These are phyloP conservation scores for Drosophila suboccidentalis DNA, from an alignment of 2,888 invertebrate genomes.

Conservation along the genomic window DNA sequence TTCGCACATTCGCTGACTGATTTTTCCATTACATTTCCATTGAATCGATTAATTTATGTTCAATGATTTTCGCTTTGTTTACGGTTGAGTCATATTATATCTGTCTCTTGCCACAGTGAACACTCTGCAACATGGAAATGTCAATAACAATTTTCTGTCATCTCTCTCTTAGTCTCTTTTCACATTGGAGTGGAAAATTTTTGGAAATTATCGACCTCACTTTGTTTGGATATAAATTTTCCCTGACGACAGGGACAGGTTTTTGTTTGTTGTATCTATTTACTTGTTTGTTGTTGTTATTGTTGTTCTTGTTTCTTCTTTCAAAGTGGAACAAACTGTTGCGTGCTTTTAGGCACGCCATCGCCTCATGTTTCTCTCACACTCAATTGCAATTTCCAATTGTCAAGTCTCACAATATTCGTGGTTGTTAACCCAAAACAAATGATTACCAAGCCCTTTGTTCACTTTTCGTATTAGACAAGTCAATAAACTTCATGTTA, in stretches of 20 bases:
- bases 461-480: slow-evolving; percentile 24
- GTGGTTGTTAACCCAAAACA: slow-evolving; percentile 58
- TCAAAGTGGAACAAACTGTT: slow-evolving; percentile 39
- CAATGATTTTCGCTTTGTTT: slow-evolving; percentile 45
- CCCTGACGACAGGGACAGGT: slow-evolving; percentile 20
- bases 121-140: slow-evolving; percentile 1
- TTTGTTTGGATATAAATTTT: slow-evolving; percentile 41
- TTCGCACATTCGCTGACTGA: slow-evolving; percentile 29
- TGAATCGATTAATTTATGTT: slow-evolving; percentile 28
- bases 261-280: slow-evolving; percentile 26
- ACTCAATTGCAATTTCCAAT: slow-evolving; percentile 9
- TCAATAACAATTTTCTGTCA: background rate
- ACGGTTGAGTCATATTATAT: slow-evolving; percentile 34
- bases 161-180: background rate
- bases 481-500: slow-evolving; percentile 39
- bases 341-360: slow-evolving; percentile 58
- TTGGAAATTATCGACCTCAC: slow-evolving; percentile 18
- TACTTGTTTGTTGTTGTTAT: slow-evolving; percentile 25
- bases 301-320: slow-evolving; percentile 9
- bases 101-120: slow-evolving; percentile 15
- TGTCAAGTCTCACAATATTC: slow-evolving; percentile 31
- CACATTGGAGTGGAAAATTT: slow-evolving; percentile 20
- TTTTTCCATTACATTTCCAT: slow-evolving; percentile 48
- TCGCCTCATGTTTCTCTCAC: background rate
- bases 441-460: slow-evolving; percentile 17